These are phyloP conservation scores for Drosophila kurseongensis DNA, from an alignment of 1,140 invertebrate genomes.

Conservation along the genomic window DNA sequence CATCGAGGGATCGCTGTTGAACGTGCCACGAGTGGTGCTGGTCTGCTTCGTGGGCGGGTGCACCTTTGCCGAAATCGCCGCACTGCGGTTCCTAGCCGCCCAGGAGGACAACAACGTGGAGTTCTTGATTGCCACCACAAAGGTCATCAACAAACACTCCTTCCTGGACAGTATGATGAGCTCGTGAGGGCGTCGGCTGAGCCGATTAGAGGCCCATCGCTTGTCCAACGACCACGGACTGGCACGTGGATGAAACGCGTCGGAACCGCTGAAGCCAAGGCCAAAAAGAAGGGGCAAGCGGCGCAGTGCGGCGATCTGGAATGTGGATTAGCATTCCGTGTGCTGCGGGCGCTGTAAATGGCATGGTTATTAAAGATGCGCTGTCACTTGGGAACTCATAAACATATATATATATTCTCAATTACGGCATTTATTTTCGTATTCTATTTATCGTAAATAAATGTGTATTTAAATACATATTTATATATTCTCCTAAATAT, in stretches of 20 bases:
- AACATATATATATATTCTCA: conserved; percentile 34
- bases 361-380: not conserved
- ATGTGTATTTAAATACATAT: conserved; percentile 16
- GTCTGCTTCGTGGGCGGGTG: conserved; percentile 98
- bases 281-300: conserved; percentile 28
- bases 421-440: conserved; percentile 30
- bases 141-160: conserved; percentile 95
- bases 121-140: conserved; percentile 96
- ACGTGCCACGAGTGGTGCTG: conserved; percentile 92
- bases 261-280: conserved; percentile 42
- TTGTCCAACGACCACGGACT: conserved; percentile 52
- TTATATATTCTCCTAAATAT: conserved; percentile 14
- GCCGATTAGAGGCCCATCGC: conserved; percentile 52
- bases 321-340: not conserved
- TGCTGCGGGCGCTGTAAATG: not conserved
- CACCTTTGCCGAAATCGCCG: conserved; percentile 97
- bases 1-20: conserved; percentile 88
- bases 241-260: conserved; percentile 59
- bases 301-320: conserved; percentile 11
- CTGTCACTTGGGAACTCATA: not conserved
- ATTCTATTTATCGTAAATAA: conserved; percentile 4
- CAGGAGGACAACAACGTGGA: conserved; percentile 96
- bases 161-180: conserved; percentile 87
- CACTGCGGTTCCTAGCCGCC: conserved; percentile 95
- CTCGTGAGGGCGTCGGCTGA: conserved; percentile 54